Evolutionary conservation across 2,888 invertebrate genomes (phyloP), one percentile per base, ranked within the genome.

Genomic region (Spodoptera picta): DNA sequence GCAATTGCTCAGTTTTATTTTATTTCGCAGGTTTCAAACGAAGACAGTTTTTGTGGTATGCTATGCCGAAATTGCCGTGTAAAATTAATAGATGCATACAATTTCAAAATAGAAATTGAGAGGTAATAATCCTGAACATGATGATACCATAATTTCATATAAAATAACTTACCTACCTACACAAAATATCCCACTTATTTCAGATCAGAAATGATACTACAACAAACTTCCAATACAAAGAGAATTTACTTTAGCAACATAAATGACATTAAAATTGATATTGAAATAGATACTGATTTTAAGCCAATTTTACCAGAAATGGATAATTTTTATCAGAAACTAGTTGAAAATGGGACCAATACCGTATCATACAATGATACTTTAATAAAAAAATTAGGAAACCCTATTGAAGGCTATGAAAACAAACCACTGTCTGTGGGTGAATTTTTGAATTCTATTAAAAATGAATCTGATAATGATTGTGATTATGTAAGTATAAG

Each of bases 51-150:
- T 11, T 73, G 78, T 42, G 74, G 85, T 65, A 77, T 83, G 73
- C 82, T 91, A 69, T 92, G 92, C 79, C 77, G 85, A 10, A 71
- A 60, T 63, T 95, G 95, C 77, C 85, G 92, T 59, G 80, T 82
- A 73, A 90, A 84, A 79, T 84, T 89, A 2, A 77, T 44, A 68
- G 88, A 87, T 19, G 80, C 81, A n/a, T 88, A 86, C 79, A 79
- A 86, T 10, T 91, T 91, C 69, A 90, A 87, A 81, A 65, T 78
- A 2, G 74, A 84, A 10, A 87, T 92, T 57, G 85, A 88, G 79
- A 85, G 80, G 89, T 87, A 73, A 74, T 23, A 19, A 46, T n/a
- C 7, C 2, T 36, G 6, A 36, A 6, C 36, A 36, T 36, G 36
- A 9, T 9, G 36, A 36, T 9, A 36, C 3, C 27, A 27, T 19